Conservation (phyloP, 2,888 invertebrate species). For the Globia sparganii region DNA sequence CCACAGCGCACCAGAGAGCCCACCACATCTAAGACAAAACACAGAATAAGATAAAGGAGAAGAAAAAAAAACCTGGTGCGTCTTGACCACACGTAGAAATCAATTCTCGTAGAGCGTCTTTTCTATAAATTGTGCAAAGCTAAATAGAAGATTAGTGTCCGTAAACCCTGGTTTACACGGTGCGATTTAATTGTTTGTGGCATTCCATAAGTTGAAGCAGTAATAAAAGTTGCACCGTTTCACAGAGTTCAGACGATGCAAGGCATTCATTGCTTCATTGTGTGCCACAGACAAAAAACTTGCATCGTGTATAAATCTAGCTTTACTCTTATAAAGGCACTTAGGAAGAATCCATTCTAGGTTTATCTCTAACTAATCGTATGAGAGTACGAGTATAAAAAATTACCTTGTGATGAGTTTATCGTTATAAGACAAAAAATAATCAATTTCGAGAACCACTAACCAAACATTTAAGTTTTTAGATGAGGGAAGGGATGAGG, state of each 20-base stretch:
- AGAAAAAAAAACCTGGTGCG: background rate
- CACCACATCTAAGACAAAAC: slow-evolving; percentile 84
- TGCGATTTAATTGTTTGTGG: background rate
- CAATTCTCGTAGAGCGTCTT: background rate
- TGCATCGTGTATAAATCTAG: background rate
- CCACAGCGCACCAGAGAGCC: slow-evolving; percentile 84
- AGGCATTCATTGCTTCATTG: background rate
- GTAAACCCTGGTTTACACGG: background rate
- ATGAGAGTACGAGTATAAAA: no score
- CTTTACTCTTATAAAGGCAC: background rate
- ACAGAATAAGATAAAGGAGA: background rate
- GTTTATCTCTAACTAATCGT: background rate
- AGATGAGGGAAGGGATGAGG: background rate
- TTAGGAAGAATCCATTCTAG: background rate
- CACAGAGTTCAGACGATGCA: background rate
- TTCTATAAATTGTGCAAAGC: background rate
- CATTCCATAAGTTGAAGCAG: background rate
- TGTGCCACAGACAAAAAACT: background rate
- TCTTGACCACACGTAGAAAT: background rate
- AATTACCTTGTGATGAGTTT: background rate
- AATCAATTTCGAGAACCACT: background rate
- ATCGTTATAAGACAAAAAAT: background rate
- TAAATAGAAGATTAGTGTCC: background rate
- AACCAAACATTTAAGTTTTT: background rate
- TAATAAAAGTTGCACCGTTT: background rate